Base-by-base conservation (phyloP, 2,888 invertebrate genomes). In the Callinectes sapidus region DNA sequence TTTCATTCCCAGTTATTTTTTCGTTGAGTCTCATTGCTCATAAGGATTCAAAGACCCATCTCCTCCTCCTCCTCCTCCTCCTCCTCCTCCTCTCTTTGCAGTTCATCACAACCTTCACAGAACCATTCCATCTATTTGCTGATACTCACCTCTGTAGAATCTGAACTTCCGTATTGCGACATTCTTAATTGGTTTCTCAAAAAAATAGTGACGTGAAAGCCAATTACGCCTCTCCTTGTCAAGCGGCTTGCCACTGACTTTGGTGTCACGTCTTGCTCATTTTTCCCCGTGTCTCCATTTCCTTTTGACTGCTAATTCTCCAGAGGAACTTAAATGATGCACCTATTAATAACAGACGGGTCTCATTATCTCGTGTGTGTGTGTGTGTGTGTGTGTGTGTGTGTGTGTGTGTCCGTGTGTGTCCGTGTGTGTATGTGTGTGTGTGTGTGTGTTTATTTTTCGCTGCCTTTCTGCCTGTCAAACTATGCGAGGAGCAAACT, bases 361-460 rank as follows among this genome's bases (percentile, higher is more conserved):
- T 71, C 28, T 71, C 71, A 71, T 71, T 71, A 71, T 71, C n/a
- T 71, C 71, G 28, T 71, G 71, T 71, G n/a, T 71, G 71, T 71
- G 28, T 71, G 71, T 71, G 71, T 71, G 71, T 28, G 71, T 28
- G 71, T 28, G 71, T 28, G 71, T 28, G 71, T 28, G 71, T 28
- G 71, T 71, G 71, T 71, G n/a, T 71, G 61, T 71, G 71, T 61
- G 61, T 61, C 23, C 23, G 61, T 61, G 61, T 61, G 61, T 61
- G 61, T 61, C 23, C 23, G 61, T 61, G 61, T 61, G 61, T 61
- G 61, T 61, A 23, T 61, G 61, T 61, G 61, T 61, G 61, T 61
- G 61, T 61, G 61, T 61, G 61, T 61, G 61, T 61, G 61, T 61
- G 61, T 61, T 18, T 61, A 2, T 6, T 18, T 61, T 18, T 61